Evolutionary conservation across 2,113 vertebrate genomes (phyloP).

Genomic region (Callionymus lyra): DNA sequence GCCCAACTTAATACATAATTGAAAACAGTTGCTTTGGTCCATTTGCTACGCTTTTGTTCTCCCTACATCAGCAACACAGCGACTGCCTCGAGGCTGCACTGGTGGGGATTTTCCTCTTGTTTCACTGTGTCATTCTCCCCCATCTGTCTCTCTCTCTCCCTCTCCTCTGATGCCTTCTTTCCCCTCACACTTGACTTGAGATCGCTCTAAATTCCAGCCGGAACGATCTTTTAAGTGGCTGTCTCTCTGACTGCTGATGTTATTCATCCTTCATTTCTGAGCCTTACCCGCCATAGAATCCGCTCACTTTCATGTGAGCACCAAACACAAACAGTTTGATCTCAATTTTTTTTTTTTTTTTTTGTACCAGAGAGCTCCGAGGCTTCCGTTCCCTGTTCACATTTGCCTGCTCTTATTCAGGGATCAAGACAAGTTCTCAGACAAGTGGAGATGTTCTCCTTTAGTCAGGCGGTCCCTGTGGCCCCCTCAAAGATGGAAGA

Average conservation of each 20-base stretch:
- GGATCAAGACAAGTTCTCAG: no score
- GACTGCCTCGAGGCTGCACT: conserved; percentile 36
- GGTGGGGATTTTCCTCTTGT: conserved; percentile 29
- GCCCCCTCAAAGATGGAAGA: no score
- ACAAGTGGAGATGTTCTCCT: no score
- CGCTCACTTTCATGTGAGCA: conserved; percentile 23
- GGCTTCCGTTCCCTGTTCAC: no score
- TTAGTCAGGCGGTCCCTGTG: no score
- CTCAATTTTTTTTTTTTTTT: no score
- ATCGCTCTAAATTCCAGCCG: conserved; percentile 43
- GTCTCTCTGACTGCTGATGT: conserved; percentile 22
- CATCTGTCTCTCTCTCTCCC: conserved; percentile 19
- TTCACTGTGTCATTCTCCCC: conserved; percentile 27
- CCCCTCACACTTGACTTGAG: conserved; percentile 47
- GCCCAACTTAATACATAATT: conserved; percentile 55
- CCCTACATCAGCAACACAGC: conserved; percentile 42
- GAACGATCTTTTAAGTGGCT: conserved; percentile 45
- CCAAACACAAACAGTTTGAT: no score
- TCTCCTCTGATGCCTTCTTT: conserved; percentile 34
- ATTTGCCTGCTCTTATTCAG: no score
- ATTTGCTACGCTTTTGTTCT: conserved; percentile 58
- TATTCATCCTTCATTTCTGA: conserved; percentile 17
- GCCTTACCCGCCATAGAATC: conserved; percentile 4
- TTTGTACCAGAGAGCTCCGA: no score
- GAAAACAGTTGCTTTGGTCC: conserved; percentile 53